Percentiles rank a stretch among this genome's conserved stretches.
Evolutionary conservation across 2,888 invertebrate species (phyloP).

Genomic region (Pristionchus exspectatus): DNA sequence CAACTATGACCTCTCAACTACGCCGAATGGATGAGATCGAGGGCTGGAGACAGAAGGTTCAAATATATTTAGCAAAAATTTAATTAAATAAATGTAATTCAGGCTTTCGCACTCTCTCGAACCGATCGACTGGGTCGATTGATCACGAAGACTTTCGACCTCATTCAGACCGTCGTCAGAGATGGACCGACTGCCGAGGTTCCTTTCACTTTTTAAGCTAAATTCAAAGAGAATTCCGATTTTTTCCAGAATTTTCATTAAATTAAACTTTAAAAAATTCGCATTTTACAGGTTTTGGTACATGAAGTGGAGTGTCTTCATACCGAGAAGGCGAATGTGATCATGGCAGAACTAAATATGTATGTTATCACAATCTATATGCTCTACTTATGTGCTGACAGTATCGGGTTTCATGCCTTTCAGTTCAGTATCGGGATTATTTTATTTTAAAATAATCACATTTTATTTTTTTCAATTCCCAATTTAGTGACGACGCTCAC

Average conservation of each 20-base stretch:
- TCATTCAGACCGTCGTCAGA: background rate
- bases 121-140: background rate
- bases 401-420: no score
- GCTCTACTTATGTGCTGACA: no score
- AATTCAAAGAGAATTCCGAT: no score
- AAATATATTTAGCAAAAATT: background rate
- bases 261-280: no score
- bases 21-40: background rate
- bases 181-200: background rate
- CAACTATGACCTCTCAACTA: background rate
- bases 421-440: no score
- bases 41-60: background rate
- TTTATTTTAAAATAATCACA: background rate
- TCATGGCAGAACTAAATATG: background rate
- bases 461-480: background rate
- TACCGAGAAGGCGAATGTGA: background rate
- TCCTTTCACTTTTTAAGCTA: background rate
- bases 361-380: no score
- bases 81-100: background rate
- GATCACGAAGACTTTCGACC: background rate
- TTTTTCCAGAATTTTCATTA: no score
- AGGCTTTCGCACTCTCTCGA: background rate
- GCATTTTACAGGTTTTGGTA: background rate
- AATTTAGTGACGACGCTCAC: background rate
- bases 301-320: background rate